phyloP scores from a whole-genome alignment of 2,113 vertebrate genomes.

The Antennarius striatus region DNA sequence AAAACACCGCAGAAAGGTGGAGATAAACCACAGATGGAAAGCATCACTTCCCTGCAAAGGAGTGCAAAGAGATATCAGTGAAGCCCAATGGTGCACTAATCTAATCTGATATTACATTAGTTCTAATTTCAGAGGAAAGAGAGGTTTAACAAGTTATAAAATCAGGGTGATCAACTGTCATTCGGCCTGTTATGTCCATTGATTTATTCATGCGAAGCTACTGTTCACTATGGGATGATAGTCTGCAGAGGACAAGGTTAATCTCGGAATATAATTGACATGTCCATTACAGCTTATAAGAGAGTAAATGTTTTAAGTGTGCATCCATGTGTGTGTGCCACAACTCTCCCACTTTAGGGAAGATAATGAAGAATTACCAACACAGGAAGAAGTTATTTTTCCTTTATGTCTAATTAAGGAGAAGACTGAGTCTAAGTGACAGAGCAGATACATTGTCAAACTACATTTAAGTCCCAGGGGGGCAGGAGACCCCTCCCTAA shows the following conservation, averaged over 20 bases:
- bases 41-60: constrained; percentile 21
- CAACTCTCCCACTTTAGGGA: constrained; percentile 11
- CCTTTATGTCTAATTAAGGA: constrained; percentile 49
- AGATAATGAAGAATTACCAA: constrained; percentile 35
- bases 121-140: background rate
- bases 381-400: constrained; percentile 33
- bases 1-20: constrained; percentile 13
- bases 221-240: constrained; percentile 45
- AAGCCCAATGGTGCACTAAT: background rate
- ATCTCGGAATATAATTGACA: constrained; percentile 55
- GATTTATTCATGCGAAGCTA: constrained; percentile 47
- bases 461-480: constrained; percentile 37
- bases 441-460: constrained; percentile 34
- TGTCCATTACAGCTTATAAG: constrained; percentile 58
- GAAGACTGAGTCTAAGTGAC: constrained; percentile 56
- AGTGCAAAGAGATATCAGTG: constrained; percentile 13
- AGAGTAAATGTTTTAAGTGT: constrained; percentile 57
- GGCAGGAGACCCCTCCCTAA: constrained; percentile 8
- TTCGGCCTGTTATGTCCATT: constrained; percentile 27
- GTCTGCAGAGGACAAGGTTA: constrained; percentile 40
- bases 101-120: constrained; percentile 16
- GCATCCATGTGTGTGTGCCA: constrained; percentile 11
- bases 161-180: constrained; percentile 24
- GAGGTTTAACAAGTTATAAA: background rate
- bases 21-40: constrained; percentile 18